These are phyloP conservation scores for Sebastes alutus DNA, from an alignment of 2,797 vertebrate genomes.

Conservation along the genomic window DNA sequence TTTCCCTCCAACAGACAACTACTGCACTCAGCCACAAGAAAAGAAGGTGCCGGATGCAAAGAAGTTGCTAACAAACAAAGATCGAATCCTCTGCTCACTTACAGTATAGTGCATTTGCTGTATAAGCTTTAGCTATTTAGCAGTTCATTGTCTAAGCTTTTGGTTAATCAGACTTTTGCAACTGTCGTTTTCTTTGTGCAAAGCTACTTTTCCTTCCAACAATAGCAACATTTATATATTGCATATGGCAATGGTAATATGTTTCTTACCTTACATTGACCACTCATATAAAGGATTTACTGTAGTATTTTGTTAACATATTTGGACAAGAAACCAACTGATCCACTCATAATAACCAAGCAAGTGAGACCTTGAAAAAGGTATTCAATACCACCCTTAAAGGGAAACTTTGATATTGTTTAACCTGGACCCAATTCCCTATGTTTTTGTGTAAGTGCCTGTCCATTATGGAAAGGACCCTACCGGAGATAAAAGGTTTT, in stretches of 20 bases:
- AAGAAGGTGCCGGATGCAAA: background rate
- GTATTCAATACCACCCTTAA: background rate
- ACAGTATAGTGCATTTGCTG: background rate
- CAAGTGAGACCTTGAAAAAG: background rate
- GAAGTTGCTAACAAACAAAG: background rate
- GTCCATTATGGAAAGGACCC: too few species aligned
- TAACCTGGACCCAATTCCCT: too few species aligned
- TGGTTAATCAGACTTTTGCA: background rate
- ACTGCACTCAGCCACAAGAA: background rate
- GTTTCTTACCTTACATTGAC: background rate
- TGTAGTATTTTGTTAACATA: background rate
- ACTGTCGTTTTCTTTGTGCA: background rate
- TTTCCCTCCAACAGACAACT: background rate
- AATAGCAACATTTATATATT: background rate
- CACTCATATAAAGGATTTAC: background rate
- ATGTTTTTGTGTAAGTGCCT: too few species aligned
- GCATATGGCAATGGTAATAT: background rate
- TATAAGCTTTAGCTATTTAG: background rate
- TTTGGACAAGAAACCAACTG: background rate
- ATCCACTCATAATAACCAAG: background rate
- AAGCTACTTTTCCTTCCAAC: background rate
- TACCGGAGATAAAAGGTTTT: too few species aligned
- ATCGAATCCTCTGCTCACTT: background rate
- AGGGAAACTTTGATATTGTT: rapidly evolving
- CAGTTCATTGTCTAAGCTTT: background rate